phyloP scores from a whole-genome alignment of 2,888 invertebrate genomes.

The Phengaris arion region DNA sequence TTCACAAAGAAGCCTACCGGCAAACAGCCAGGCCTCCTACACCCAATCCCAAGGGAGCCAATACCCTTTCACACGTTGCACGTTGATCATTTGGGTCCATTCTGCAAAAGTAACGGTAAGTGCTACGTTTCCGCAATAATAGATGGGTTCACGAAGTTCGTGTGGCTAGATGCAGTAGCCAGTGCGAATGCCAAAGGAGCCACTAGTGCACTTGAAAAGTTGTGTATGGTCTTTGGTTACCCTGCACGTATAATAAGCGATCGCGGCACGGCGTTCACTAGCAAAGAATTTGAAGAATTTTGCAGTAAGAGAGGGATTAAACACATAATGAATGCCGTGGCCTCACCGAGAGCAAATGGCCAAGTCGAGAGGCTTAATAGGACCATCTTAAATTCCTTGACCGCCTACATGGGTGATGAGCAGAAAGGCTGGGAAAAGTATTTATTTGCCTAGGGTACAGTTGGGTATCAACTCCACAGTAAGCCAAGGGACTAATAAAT shows the following conservation, averaged over 20 bases:
- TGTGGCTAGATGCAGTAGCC: neutral
- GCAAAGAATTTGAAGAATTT: neutral
- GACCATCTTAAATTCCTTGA: neutral
- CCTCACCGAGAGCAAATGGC: neutral
- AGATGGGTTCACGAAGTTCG: neutral
- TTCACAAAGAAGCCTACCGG: neutral
- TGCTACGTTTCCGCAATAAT: neutral
- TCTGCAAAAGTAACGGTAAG: neutral
- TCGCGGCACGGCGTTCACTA: neutral
- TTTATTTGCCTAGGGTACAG: neutral
- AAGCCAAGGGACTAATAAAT: neutral
- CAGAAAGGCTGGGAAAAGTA: neutral
- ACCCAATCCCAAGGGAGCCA: neutral
- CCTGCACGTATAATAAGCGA: neutral
- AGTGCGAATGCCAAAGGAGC: neutral
- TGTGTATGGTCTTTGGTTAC: neutral
- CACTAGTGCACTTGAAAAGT: neutral
- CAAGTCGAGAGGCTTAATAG: slow-evolving; percentile 4
- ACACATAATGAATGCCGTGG: neutral
- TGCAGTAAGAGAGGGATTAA: neutral
- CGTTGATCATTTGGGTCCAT: neutral
- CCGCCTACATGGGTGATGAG: neutral
- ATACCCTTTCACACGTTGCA: neutral
- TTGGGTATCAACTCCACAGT: neutral
- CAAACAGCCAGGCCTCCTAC: neutral